A percentile compares a stretch with the other conserved stretches of the same genome.
These are phyloP conservation scores for Catharus minimus DNA, from an alignment of 2,113 vertebrate genomes.

Conservation along the genomic window DNA sequence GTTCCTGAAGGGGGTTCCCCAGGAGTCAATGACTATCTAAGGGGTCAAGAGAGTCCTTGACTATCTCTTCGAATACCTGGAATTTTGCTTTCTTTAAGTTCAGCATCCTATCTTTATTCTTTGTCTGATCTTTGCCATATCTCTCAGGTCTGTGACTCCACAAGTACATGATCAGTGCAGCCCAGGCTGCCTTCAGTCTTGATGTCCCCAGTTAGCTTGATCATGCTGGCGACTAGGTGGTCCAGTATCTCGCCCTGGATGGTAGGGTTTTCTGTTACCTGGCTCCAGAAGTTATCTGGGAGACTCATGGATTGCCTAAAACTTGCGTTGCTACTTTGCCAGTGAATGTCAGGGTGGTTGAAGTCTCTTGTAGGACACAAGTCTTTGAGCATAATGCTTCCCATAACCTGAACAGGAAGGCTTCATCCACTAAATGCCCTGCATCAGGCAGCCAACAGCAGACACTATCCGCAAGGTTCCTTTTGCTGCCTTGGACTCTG, in stretches of 20 bases:
- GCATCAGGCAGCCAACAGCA: not conserved
- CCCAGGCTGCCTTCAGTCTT: not conserved
- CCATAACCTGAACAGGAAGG: not conserved
- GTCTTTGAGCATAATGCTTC: not conserved
- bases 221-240: not conserved
- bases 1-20: not conserved
- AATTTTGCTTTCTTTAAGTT: not conserved
- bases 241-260: not conserved
- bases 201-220: not conserved
- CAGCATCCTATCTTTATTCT: not conserved
- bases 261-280: not conserved
- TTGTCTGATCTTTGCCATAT: not conserved
- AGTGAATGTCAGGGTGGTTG: not conserved
- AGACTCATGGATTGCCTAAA: not conserved
- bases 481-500: not conserved
- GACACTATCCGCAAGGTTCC: not conserved
- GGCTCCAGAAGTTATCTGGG: not conserved
- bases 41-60: not conserved
- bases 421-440: not conserved
- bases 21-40: too few species aligned
- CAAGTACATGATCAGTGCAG: not conserved
- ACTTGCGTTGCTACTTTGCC: not conserved
- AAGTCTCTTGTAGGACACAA: not conserved
- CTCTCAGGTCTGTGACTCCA: not conserved
- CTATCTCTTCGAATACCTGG: not conserved